phyloP scores from a whole-genome alignment of 2,797 vertebrate genomes.

The Gymnothorax javanicus region DNA sequence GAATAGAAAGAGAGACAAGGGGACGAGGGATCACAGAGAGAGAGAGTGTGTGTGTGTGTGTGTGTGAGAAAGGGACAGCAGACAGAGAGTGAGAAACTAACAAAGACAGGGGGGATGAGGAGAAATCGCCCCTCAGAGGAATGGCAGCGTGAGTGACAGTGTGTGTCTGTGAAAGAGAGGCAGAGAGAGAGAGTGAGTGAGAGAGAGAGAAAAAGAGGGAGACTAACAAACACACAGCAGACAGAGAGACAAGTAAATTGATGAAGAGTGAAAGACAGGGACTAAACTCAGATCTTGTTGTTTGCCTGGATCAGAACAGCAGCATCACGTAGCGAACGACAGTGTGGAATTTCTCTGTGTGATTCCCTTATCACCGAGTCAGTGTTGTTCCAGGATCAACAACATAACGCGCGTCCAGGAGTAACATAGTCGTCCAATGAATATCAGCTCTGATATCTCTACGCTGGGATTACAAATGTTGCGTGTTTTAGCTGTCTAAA shows the following conservation, averaged over 20 bases:
- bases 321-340: conserved; percentile 63
- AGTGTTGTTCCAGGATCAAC: no score
- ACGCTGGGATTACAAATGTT: no score
- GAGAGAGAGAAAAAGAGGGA: neutral
- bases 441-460: no score
- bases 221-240: neutral
- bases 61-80: neutral
- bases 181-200: conserved; percentile 26
- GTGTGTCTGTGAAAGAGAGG: neutral
- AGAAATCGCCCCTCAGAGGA: neutral
- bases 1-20: conserved; percentile 15
- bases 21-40: neutral
- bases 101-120: neutral
- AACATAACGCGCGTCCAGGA: no score
- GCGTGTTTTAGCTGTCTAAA: no score
- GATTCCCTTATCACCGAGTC: no score
- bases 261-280: conserved; percentile 42
- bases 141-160: neutral
- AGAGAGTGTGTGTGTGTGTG: neutral
- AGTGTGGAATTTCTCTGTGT: conserved; percentile 59
- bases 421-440: no score
- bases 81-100: neutral
- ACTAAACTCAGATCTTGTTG: conserved; percentile 61
- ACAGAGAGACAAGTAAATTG: conserved; percentile 35
- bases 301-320: conserved; percentile 60